Conservation (phyloP, 2,797 vertebrate genomes). For the Ptychobarbus kaznakovi region DNA sequence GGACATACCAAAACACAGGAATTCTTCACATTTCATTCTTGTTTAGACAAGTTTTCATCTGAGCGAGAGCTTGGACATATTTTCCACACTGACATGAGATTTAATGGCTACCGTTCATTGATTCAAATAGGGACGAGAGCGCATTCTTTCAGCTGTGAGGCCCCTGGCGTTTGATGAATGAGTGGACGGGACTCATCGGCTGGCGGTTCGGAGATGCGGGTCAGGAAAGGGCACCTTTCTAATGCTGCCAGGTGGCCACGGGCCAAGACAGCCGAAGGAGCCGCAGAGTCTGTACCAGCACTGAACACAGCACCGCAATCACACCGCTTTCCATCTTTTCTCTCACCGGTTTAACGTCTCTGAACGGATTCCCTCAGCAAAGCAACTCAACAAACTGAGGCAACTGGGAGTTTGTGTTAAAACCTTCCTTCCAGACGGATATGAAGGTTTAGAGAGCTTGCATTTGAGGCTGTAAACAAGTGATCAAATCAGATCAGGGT, state of each 20-base stretch:
- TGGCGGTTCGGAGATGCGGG: conserved; percentile 76
- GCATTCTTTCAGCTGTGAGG: conserved; percentile 77
- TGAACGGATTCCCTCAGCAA: not conserved
- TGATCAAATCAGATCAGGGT: not conserved
- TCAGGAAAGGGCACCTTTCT: conserved; percentile 85
- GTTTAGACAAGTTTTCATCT: conserved; percentile 73
- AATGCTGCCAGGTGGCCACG: conserved; percentile 81
- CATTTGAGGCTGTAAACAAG: not conserved
- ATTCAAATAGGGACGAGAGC: conserved; percentile 65
- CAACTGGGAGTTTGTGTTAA: too few species aligned
- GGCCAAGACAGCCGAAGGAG: conserved; percentile 82
- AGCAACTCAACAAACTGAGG: not conserved
- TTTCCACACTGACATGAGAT: conserved; percentile 73
- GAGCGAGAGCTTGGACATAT: conserved; percentile 68
- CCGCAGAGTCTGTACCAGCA: conserved; percentile 82
- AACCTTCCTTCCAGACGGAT: not conserved
- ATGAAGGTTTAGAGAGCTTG: not conserved
- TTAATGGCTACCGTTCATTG: conserved; percentile 74
- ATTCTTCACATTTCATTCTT: conserved; percentile 79
- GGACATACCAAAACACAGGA: conserved; percentile 67
- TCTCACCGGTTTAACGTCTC: not conserved
- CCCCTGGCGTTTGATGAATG: conserved; percentile 83
- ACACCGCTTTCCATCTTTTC: conserved; percentile 23
- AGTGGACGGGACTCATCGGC: conserved; percentile 79
- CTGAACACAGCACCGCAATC: conserved; percentile 60